Base-by-base conservation (phyloP, 2,888 invertebrate genomes). In the Xestia ashworthii region DNA sequence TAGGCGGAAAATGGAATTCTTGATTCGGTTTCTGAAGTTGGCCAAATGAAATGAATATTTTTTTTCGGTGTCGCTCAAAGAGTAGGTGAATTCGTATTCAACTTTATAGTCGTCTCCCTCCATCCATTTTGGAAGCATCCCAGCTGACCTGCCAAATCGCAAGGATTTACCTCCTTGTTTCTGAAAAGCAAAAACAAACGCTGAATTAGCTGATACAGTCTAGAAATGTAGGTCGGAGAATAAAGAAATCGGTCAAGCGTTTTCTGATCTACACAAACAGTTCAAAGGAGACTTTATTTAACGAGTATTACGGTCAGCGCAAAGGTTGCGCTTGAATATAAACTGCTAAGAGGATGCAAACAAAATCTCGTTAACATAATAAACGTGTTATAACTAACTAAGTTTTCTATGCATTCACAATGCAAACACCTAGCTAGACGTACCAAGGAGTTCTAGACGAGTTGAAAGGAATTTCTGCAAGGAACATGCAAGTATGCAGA, bases 401-500 rank as follows among this genome's bases (percentile, higher is more conserved):
- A 80, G 76, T 80, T 87, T 88, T 83, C 74, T 81, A 79, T 81
- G 81, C 80, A 85, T 79, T 74, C 55, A 70, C 78, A 84, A 78
- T 85, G 82, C 85, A 81, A 86, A 80, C 78, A 86, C 69, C 74
- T 85, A 84, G 82, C 74, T 88, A 83, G 84, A 87, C 83, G 81
- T 82, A 86, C 82, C 85, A 77, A 77, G 84, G 76, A 88, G 87
- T 92, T 92, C 90, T 91, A 91, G 91, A 89, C 89, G 89, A 89
- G 90, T 92, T 90, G 87, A 92, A 93, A 94, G 93, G 92, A 92
- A 93, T 94, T 93, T 81, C 90, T 89, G 90, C 92, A 90, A 90
- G 91, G 90, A 92, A 90, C 90, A 91, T 89, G 89, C 91, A 92
- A 92, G 93, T 94, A 95, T 95, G 95, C 93, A 93, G 95, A 95